Evolutionary conservation across 2,797 vertebrate species (phyloP).

Genomic region (Aratinga solstitialis): DNA sequence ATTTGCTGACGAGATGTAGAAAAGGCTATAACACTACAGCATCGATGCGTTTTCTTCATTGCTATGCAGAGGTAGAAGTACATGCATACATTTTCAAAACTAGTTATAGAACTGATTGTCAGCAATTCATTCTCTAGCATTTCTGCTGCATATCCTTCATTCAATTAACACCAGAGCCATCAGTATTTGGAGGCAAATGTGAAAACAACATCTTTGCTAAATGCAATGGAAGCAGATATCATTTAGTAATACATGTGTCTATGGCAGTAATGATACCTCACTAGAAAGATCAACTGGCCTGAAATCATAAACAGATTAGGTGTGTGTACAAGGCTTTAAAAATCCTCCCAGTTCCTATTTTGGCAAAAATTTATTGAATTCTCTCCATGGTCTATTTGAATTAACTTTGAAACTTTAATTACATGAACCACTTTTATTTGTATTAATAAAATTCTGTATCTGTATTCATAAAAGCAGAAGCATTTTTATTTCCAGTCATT

Average conservation of each 20-base stretch:
- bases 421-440: rapidly evolving
- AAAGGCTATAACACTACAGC: neutral
- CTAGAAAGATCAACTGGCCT: neutral
- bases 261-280: neutral
- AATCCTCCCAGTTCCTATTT: neutral
- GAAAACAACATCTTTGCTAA: neutral
- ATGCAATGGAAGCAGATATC: neutral
- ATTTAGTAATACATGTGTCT: neutral
- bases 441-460: neutral
- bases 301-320: neutral
- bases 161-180: slow-evolving; percentile 12
- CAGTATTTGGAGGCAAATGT: neutral
- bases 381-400: neutral
- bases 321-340: neutral
- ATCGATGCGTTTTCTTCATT: neutral
- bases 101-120: slow-evolving; percentile 15
- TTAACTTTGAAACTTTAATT: neutral
- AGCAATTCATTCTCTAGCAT: neutral
- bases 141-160: neutral
- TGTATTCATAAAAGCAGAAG: neutral
- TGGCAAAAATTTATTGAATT: neutral
- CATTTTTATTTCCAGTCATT: neutral
- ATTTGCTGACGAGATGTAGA: slow-evolving; percentile 38
- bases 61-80: neutral
- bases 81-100: slow-evolving; percentile 24